These are phyloP conservation scores for Lycopodina hypogea DNA, from an alignment of 37 sponge, comb jelly and placozoan genomes.

Conservation along the genomic window DNA sequence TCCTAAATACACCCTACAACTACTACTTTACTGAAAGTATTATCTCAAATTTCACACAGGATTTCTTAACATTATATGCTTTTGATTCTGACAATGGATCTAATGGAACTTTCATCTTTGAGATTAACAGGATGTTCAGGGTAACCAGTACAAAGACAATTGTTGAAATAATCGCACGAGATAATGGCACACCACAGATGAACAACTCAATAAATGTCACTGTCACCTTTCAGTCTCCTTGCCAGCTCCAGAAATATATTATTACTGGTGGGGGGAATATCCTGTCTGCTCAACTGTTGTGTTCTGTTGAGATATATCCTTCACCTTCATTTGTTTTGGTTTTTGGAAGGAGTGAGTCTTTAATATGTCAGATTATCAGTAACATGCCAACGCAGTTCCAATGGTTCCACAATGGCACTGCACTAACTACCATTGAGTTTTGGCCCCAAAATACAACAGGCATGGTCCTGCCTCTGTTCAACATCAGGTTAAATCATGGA, in stretches of 20 bases:
- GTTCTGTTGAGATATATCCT: slow-evolving; percentile 8
- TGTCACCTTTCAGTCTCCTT: slow-evolving; percentile 26
- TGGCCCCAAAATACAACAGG: neutral
- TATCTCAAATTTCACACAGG: neutral
- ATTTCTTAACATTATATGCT: slow-evolving; percentile 15
- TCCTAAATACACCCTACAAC: neutral
- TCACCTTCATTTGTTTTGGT: neutral
- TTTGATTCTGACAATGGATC: slow-evolving; percentile 52
- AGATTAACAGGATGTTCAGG: neutral
- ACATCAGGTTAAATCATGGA: slow-evolving; percentile 15
- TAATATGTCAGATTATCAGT: slow-evolving; percentile 5
- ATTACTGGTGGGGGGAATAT: slow-evolving; percentile 1
- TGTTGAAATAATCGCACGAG: slow-evolving; percentile 43
- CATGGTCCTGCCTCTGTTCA: neutral
- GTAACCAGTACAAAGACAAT: neutral
- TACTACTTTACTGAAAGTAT: neutral
- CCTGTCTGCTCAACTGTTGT: slow-evolving; percentile 17
- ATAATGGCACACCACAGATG: slow-evolving; percentile 35
- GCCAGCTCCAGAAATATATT: slow-evolving; percentile 25
- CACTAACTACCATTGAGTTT: neutral
- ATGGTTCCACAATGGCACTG: slow-evolving; percentile 44
- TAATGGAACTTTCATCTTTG: slow-evolving; percentile 48
- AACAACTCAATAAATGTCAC: slow-evolving; percentile 21
- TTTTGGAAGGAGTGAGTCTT: neutral
- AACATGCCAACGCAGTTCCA: slow-evolving; percentile 44